phyloP scores from a whole-genome alignment of 2,797 vertebrate species.

The Pangasius sanitwongsei region DNA sequence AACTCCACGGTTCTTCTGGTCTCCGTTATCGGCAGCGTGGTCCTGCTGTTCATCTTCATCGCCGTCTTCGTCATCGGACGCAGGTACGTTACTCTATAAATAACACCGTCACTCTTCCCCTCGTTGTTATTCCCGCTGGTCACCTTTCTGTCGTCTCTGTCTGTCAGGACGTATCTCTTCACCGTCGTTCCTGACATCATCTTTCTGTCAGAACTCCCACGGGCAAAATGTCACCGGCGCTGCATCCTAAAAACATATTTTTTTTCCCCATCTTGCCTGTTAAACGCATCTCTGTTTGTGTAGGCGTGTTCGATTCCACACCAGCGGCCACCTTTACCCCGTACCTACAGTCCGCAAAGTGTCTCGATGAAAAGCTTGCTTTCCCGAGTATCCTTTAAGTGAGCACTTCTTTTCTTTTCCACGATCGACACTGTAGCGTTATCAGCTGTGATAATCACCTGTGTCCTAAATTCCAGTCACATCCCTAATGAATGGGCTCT shows the following conservation, averaged over 20 bases:
- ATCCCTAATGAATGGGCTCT: constrained; percentile 51
- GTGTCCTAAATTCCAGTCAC: constrained; percentile 48
- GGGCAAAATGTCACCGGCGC: neutral
- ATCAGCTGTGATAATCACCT: constrained; percentile 53
- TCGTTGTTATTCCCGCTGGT: neutral
- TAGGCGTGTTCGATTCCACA: neutral
- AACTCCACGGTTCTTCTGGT: constrained; percentile 94
- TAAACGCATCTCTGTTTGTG: neutral
- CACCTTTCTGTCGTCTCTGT: neutral
- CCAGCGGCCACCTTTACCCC: neutral
- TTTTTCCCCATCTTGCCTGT: neutral
- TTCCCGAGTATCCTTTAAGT: neutral
- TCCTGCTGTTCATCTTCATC: constrained; percentile 93
- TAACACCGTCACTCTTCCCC: neutral
- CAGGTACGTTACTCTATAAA: constrained; percentile 79
- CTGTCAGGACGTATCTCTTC: neutral
- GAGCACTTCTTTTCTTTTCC: neutral
- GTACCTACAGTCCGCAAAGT: neutral
- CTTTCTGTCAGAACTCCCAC: constrained; percentile 1
- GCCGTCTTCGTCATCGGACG: constrained; percentile 95
- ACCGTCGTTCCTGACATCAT: neutral
- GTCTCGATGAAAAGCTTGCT: neutral
- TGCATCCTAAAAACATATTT: neutral
- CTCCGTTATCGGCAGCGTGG: constrained; percentile 90
- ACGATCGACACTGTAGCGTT: constrained; percentile 40